These are phyloP conservation scores for Brenthis daphne DNA, from an alignment of 2,888 invertebrate species.

Conservation along the genomic window DNA sequence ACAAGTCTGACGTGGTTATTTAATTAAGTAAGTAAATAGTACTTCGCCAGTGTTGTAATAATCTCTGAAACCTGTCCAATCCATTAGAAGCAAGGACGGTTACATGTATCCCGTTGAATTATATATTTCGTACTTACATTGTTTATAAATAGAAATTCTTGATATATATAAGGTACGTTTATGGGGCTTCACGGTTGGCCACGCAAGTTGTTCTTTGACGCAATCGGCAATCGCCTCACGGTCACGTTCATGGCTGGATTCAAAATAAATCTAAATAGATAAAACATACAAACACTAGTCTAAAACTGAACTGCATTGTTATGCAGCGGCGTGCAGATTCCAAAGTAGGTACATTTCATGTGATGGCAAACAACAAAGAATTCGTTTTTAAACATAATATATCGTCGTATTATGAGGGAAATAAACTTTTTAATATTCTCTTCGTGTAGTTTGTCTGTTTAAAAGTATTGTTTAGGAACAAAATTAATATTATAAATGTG, in stretches of 20 bases:
- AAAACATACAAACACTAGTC: conserved; percentile 16
- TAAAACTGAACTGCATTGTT: conserved; percentile 27
- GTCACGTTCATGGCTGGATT: conserved; percentile 65
- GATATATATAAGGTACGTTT: conserved; percentile 42
- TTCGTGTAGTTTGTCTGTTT: too few relatives aligned
- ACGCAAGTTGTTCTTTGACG: conserved; percentile 56
- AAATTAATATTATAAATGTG: too few relatives aligned
- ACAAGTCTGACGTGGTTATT: background rate
- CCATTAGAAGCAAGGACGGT: conserved; percentile 20
- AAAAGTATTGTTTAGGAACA: too few relatives aligned
- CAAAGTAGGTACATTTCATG: background rate
- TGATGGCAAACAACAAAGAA: background rate
- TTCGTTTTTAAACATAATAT: background rate
- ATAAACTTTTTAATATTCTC: too few relatives aligned
- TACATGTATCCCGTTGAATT: conserved; percentile 40
- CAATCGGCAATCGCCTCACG: conserved; percentile 58
- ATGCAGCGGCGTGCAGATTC: background rate
- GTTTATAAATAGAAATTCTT: conserved; percentile 55
- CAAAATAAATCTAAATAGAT: conserved; percentile 38
- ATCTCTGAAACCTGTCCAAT: conserved; percentile 28
- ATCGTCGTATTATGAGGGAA: too few relatives aligned
- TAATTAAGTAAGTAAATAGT: background rate
- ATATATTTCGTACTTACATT: conserved; percentile 26
- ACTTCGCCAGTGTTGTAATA: conserved; percentile 4
- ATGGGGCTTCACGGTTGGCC: conserved; percentile 62